Evolutionary conservation across 2,888 invertebrate species (phyloP).

Genomic region (Sarcophaga rosellei): DNA sequence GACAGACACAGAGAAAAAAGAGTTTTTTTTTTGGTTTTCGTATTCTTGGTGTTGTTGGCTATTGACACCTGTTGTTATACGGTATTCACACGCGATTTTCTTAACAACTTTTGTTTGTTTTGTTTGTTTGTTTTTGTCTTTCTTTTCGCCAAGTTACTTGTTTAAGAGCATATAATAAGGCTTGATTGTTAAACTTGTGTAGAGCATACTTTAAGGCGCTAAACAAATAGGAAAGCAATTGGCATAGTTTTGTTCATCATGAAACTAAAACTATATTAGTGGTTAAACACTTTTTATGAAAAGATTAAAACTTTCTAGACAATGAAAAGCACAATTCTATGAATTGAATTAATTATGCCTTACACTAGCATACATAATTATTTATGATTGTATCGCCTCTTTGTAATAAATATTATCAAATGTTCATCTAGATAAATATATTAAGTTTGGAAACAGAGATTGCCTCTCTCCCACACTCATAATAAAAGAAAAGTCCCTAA

Average conservation of each 20-base stretch:
- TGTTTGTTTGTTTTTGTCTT: not conserved
- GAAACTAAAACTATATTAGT: not conserved
- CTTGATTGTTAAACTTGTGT: conserved; percentile 12
- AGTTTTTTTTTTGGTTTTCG: not conserved
- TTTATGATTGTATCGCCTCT: no score
- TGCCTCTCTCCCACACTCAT: no score
- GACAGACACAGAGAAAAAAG: no score
- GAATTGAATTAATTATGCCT: not conserved
- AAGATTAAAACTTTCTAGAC: not conserved
- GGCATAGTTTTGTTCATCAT: conserved; percentile 10
- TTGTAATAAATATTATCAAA: no score
- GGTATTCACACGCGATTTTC: conserved; percentile 55
- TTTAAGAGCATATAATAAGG: conserved; percentile 29
- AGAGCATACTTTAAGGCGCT: conserved; percentile 43
- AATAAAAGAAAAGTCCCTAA: no score
- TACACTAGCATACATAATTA: not conserved
- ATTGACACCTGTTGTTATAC: conserved; percentile 63
- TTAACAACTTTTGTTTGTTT: conserved; percentile 18
- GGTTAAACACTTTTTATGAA: not conserved
- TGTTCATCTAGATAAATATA: no score
- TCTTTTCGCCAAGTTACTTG: conserved; percentile 10
- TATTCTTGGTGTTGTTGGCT: conserved; percentile 1
- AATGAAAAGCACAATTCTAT: not conserved
- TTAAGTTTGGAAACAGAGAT: no score
- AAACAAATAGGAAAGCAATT: not conserved